Conservation (phyloP, 2,888 invertebrate genomes). For the Tromatobia lineatoria region DNA sequence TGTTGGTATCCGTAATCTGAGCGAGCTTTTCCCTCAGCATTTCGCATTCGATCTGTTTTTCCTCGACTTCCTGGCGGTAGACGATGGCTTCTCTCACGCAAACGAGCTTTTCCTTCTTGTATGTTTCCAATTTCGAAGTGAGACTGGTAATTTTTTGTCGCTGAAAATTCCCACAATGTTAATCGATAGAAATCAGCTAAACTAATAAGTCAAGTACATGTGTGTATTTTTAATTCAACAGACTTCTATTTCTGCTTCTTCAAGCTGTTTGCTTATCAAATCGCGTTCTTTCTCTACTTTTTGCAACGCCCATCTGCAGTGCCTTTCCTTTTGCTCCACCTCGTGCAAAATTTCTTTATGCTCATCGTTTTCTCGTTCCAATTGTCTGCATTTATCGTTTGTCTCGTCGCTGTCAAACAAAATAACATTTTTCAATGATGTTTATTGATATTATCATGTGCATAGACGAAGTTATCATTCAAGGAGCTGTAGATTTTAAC, state of each 20-base stretch:
- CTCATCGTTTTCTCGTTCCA: constrained; percentile 75
- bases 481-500: constrained; percentile 39
- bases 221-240: constrained; percentile 21
- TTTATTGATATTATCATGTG: neutral
- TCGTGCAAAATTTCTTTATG: constrained; percentile 69
- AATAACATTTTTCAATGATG: neutral
- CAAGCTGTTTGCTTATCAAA: constrained; percentile 65
- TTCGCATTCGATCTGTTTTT: constrained; percentile 70
- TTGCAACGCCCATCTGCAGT: constrained; percentile 65
- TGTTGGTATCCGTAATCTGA: constrained; percentile 64
- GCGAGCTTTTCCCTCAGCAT: constrained; percentile 66
- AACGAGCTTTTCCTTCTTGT: constrained; percentile 70
- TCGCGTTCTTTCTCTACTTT: constrained; percentile 70
- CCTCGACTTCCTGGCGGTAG: constrained; percentile 63
- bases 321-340: constrained; percentile 65
- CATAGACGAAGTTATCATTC: neutral
- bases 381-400: constrained; percentile 67
- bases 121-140: constrained; percentile 66
- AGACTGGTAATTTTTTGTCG: constrained; percentile 63
- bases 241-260: constrained; percentile 71
- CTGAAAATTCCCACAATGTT: neutral
- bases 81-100: constrained; percentile 56
- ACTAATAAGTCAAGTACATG: neutral
- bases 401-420: constrained; percentile 66
- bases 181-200: neutral